Evolutionary conservation across 1,140 invertebrate genomes (phyloP).

Genomic region (Heliconius nattereri): DNA sequence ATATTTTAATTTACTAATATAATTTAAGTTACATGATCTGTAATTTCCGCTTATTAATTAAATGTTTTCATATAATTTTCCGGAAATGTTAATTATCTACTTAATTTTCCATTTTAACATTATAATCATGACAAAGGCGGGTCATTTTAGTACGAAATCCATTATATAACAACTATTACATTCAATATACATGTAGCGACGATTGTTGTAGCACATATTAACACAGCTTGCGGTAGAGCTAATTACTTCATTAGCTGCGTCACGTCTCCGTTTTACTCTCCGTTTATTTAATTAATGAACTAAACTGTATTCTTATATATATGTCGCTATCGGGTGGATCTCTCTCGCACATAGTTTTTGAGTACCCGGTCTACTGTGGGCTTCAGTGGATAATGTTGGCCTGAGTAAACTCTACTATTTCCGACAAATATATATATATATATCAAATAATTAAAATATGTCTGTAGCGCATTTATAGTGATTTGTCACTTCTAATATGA

Average conservation of each 20-base stretch:
- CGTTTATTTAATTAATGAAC: background rate
- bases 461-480: no score
- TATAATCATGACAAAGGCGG: background rate
- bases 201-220: background rate
- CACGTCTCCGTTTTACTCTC: background rate
- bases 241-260: constrained; percentile 6
- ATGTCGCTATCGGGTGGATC: no score
- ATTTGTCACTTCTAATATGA: no score
- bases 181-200: background rate
- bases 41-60: background rate
- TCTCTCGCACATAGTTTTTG: no score
- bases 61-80: background rate
- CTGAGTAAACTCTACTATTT: no score
- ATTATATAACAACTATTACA: background rate
- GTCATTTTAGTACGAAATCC: background rate
- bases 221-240: background rate
- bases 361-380: no score
- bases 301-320: no score
- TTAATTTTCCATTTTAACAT: background rate
- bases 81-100: background rate
- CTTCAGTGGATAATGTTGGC: no score
- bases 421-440: no score
- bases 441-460: no score
- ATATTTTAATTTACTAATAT: no score
- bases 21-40: background rate